Evolutionary conservation across 2,113 vertebrate species (phyloP).

Genomic region (Ictalurus punctatus): DNA sequence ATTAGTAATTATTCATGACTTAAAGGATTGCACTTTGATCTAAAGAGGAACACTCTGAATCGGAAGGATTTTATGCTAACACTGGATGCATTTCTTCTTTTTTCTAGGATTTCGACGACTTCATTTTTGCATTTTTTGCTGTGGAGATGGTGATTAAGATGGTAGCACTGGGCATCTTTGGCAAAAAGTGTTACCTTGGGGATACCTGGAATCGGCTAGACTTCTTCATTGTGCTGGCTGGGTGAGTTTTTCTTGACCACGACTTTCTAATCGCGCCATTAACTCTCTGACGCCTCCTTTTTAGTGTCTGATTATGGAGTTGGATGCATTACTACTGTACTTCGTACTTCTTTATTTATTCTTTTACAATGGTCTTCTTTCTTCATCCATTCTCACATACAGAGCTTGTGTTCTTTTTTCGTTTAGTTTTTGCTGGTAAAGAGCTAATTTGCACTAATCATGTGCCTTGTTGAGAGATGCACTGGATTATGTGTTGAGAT

Average conservation of each 20-base stretch:
- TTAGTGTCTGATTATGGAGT: background rate
- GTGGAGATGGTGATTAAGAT: slow-evolving; percentile 99
- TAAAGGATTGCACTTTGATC: slow-evolving; percentile 10
- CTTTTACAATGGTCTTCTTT: background rate
- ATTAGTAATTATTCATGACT: background rate
- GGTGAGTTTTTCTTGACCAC: slow-evolving; percentile 75
- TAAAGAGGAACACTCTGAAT: background rate
- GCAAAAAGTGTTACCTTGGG: slow-evolving; percentile 97
- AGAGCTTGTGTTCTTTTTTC: slow-evolving; percentile 7
- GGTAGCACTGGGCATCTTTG: slow-evolving; percentile 96
- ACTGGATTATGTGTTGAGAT: slow-evolving; percentile 33
- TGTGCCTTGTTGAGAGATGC: slow-evolving; percentile 24
- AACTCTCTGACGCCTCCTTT: background rate
- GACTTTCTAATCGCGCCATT: background rate
- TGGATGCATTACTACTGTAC: background rate
- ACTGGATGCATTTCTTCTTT: background rate
- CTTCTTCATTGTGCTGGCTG: slow-evolving; percentile 96
- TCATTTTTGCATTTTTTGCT: slow-evolving; percentile 99
- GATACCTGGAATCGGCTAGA: slow-evolving; percentile 98
- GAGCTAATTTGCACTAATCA: background rate
- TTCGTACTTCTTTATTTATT: background rate
- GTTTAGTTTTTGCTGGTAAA: background rate
- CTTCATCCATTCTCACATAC: background rate
- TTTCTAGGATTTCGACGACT: slow-evolving; percentile 91
- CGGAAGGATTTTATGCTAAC: slow-evolving; percentile 2